These are phyloP conservation scores for Metopia argyrocephala DNA, from an alignment of 2,888 invertebrate genomes.

Conservation along the genomic window DNA sequence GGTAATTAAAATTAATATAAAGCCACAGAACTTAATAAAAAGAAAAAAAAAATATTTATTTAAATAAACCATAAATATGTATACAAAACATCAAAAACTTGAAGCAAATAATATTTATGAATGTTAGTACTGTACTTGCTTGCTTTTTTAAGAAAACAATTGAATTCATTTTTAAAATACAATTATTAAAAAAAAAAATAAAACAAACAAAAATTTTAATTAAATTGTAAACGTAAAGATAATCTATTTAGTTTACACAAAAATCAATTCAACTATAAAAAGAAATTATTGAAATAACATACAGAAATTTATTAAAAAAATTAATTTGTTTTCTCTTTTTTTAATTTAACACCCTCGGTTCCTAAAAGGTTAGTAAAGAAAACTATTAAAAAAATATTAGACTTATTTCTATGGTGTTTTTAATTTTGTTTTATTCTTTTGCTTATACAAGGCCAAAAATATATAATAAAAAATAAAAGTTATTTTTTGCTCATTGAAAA, in stretches of 20 bases:
- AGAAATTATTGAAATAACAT: slow-evolving; percentile 40
- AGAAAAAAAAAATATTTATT: slow-evolving; percentile 8
- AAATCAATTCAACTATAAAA: slow-evolving; percentile 59
- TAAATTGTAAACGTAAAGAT: slow-evolving; percentile 21
- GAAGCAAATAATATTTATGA: slow-evolving; percentile 38
- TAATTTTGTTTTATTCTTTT: too few relatives aligned
- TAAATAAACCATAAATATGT: slow-evolving; percentile 48
- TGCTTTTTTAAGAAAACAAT: slow-evolving; percentile 3
- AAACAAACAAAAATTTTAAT: slow-evolving; percentile 25
- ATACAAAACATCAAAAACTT: too few relatives aligned
- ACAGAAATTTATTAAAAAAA: slow-evolving; percentile 7
- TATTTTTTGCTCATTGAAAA: too few relatives aligned
- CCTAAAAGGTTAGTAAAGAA: neutral
- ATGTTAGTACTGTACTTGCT: slow-evolving; percentile 4
- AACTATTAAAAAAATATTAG: too few relatives aligned
- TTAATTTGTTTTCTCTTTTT: neutral
- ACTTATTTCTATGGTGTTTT: too few relatives aligned
- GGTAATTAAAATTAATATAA: slow-evolving; percentile 54
- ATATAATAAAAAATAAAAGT: too few relatives aligned
- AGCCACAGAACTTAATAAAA: slow-evolving; percentile 57
- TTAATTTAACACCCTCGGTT: neutral
- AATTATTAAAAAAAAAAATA: slow-evolving; percentile 25
- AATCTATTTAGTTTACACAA: too few relatives aligned
- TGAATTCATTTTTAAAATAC: slow-evolving; percentile 43
- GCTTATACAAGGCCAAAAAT: too few relatives aligned